Conservation (phyloP, 1,140 invertebrate species). For the Oryzaephilus surinamensis region DNA sequence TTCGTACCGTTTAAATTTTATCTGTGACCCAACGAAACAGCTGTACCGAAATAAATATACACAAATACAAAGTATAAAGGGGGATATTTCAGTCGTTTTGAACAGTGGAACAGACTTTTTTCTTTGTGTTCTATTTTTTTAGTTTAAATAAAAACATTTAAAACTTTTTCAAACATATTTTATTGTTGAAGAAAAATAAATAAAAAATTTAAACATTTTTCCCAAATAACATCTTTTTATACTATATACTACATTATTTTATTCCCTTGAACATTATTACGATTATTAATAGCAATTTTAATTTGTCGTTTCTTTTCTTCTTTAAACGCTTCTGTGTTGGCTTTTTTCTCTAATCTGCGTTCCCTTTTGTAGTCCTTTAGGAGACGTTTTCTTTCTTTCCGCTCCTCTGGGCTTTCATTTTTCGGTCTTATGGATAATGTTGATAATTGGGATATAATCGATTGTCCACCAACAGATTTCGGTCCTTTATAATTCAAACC, state of each 20-base stretch:
- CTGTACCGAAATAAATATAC: too few species aligned
- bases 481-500: constrained; percentile 24
- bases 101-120: too few species aligned
- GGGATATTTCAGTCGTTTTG: too few species aligned
- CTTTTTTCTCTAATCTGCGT: constrained; percentile 76
- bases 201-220: too few species aligned
- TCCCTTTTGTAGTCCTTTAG: constrained; percentile 76
- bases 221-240: too few species aligned
- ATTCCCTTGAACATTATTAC: constrained; percentile 59
- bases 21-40: too few species aligned
- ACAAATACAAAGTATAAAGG: too few species aligned
- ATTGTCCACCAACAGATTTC: constrained; percentile 49
- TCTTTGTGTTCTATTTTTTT: not conserved
- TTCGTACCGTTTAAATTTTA: too few species aligned
- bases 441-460: constrained; percentile 57
- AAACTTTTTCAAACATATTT: constrained; percentile 1
- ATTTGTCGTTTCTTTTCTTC: constrained; percentile 76
- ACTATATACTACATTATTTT: constrained; percentile 37
- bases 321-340: constrained; percentile 76
- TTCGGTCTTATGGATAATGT: constrained; percentile 63
- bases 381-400: constrained; percentile 65
- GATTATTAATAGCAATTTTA: constrained; percentile 65
- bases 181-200: constrained; percentile 1
- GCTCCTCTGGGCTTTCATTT: constrained; percentile 75
- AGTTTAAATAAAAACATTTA: not conserved